Conservation (phyloP, 1,140 invertebrate genomes). For the Eriocheir sinensis region DNA sequence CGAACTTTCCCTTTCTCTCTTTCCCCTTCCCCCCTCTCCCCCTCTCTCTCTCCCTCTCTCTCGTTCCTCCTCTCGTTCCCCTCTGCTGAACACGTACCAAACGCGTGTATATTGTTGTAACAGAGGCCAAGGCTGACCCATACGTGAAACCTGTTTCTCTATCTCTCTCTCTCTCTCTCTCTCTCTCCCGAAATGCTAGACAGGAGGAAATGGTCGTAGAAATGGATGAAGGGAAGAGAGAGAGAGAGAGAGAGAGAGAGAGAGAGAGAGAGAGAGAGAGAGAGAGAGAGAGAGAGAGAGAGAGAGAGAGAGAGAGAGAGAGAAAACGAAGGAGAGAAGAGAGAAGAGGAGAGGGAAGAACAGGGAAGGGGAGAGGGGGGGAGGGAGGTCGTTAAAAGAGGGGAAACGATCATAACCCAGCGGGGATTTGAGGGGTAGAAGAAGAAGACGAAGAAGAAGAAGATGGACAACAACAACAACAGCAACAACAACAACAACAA, state of each 20-base stretch:
- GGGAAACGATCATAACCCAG: too few species aligned
- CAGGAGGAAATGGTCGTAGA: neutral
- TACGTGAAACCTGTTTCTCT: neutral
- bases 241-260: neutral
- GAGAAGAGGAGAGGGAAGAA: too few species aligned
- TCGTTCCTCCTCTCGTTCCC: neutral
- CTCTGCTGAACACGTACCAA: neutral
- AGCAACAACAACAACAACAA: too few species aligned
- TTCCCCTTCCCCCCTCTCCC: neutral
- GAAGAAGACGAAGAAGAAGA: too few species aligned
- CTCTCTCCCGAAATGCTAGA: constrained; percentile 7
- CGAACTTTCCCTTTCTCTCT: too few species aligned
- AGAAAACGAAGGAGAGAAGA: too few species aligned
- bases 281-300: constrained; percentile 1
- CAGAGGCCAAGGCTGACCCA: neutral
- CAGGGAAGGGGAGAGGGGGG: too few species aligned
- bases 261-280: neutral
- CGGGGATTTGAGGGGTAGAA: too few species aligned
- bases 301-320: too few species aligned
- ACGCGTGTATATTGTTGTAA: too few species aligned
- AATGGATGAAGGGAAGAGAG: neutral
- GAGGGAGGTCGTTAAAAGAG: too few species aligned
- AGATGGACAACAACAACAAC: too few species aligned
- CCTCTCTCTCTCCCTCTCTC: neutral
- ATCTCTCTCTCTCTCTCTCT: constrained; percentile 55